Evolutionary conservation across 2,797 vertebrate species (phyloP), one percentile per base, ranked within the genome.

Genomic region (Cryptoblepharus egeriae): DNA sequence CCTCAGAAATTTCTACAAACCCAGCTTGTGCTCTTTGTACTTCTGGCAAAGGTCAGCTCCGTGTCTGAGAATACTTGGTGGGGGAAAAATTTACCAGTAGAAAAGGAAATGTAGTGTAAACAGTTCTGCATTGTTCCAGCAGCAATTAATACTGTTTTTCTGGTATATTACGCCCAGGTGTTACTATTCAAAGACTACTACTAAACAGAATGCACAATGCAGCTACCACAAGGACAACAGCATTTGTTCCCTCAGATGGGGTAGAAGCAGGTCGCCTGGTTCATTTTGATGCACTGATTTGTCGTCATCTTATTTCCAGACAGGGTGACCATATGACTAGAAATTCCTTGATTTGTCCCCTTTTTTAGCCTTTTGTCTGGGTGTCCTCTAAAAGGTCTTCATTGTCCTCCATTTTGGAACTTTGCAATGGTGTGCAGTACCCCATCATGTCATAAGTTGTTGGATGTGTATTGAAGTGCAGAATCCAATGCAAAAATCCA

Each of bases 91-190:
- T 90, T n/a, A n/a, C 5, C 11, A 55, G 52, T 13, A 89, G 87
- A 88, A 89, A 89, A 89, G 84, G 84, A 94, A 91, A 90, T 87
- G 82, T 90, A 93, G 88, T 85, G 86, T 92, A 92, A 94, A 92
- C 92, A 94, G 90, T 88, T 82, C 84, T 89, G 72, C 84, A 84
- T 87, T 90, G 89, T 92, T 91, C 86, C 88, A 92, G 84, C 73
- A 90, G 83, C 81, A 93, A 92, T 90, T 92, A 92, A 93, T 87
- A 75, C 78, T 84, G 85, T 90, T 93, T 89, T 88, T 84, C 88
- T 85, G 90, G 76, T 90, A 69, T 79, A 76, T 87, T 89, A 90
- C 76, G 7, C 9, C 85, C 86, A 92, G 92, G 92, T 94, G 90
- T 84, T 87, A 84, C 28, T 37, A 67, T 89, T 82, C 78, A 92